Evolutionary conservation across 2,113 vertebrate species (phyloP).

Genomic region (Aegithalos caudatus): DNA sequence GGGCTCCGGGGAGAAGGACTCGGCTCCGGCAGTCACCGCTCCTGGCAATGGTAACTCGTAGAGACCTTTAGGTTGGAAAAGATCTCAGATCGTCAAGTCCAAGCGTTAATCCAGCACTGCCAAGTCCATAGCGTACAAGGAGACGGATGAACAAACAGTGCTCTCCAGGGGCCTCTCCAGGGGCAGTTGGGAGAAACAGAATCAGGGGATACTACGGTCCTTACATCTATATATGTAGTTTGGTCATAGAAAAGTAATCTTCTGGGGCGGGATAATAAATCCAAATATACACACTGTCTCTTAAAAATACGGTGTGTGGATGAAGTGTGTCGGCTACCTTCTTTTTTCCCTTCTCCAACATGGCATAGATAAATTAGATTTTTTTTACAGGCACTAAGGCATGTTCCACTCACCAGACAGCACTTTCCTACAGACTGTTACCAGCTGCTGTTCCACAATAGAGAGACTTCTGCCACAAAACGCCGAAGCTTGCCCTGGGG

Average conservation of each 20-base stretch:
- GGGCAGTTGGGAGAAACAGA: not conserved
- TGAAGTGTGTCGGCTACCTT: not conserved
- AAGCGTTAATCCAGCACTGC: not conserved
- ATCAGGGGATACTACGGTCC: not conserved
- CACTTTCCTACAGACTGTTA: not conserved
- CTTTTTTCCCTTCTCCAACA: not conserved
- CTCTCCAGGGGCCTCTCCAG: not conserved
- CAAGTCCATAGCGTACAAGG: not conserved
- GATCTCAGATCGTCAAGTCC: not conserved
- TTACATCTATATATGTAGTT: fast-evolving
- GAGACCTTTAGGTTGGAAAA: not conserved
- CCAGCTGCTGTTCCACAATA: not conserved
- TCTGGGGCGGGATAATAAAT: not conserved
- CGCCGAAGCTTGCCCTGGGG: not conserved
- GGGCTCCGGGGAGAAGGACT: not conserved
- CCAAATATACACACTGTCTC: too few species aligned
- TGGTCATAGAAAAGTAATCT: not conserved
- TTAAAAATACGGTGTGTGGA: not conserved
- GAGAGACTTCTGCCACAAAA: not conserved
- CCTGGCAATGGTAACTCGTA: not conserved
- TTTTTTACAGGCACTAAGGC: not conserved
- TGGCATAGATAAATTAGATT: not conserved
- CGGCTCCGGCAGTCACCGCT: not conserved
- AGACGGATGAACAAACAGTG: not conserved
- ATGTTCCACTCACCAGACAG: not conserved